Base-by-base conservation (phyloP, 1,140 invertebrate genomes). In the Bombus balteatus region DNA sequence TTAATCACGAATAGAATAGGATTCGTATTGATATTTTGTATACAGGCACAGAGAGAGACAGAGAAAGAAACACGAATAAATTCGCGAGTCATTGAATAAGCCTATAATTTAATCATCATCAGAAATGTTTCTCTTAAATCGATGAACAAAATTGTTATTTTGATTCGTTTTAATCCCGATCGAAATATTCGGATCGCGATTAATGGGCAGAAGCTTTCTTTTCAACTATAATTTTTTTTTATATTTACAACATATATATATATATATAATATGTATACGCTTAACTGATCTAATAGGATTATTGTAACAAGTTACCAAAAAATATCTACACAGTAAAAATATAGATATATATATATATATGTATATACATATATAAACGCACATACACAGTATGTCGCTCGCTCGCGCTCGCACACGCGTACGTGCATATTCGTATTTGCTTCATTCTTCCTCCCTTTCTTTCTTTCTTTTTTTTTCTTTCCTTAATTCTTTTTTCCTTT, bases 261-360 rank as follows among this genome's bases (percentile, higher is more conserved):
- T 88, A 72, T 82, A 77, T 87, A 88, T 81, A 73, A 77, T 88
- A 81, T 89, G 22, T 79, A 78, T 81, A 81, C 62, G 79, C 70
- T 90, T 83, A 90, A 86, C 86, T 88, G 72, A 15, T 86, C 86
- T 88, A 88, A 75, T 90, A 41, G 77, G 65, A 85, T 91, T 91
- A 90, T 70, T 85, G 39, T 92, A 93, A 93, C 89, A 92, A 92
- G 83, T 92, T 93, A 92, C 91, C 89, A 93, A 92, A 93, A 93
- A 94, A 93, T 93, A 93, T 93, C 93, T 93, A 93, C 91, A 92
- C 88, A 90, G 91, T 91, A 92, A 89, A 91, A 79, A 92, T 91
- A 90, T 91, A 89, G 87, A 77, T 72, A 70, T 86, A 75, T 86
- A 39, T 37, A 81, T 80, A 83, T 78, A 87, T 85, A 81, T 88